Evolutionary conservation across 2,797 vertebrate genomes (phyloP).

Genomic region (Masticophis lateralis): DNA sequence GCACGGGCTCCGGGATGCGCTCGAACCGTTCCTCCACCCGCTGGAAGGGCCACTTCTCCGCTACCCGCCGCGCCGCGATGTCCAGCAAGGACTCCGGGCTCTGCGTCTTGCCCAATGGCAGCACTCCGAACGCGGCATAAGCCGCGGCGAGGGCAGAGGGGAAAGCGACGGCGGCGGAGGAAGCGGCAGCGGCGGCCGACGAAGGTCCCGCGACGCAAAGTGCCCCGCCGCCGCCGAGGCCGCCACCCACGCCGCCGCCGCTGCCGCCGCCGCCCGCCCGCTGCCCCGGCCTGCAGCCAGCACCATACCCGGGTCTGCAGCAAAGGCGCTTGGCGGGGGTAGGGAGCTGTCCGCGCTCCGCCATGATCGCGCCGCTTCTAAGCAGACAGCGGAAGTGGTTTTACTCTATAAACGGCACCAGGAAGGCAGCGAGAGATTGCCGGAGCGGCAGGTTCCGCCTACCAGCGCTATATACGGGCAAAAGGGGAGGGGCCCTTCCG

Average conservation of each 20-base stretch:
- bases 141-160: conserved; percentile 49
- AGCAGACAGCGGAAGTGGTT: conserved; percentile 87
- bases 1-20: conserved; percentile 93
- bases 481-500: conserved; percentile 19
- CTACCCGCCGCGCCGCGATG: conserved; percentile 90
- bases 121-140: conserved; percentile 74
- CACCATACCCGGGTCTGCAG: conserved; percentile 85
- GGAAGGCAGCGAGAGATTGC: conserved; percentile 63
- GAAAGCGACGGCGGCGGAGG: not conserved
- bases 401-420: conserved; percentile 84
- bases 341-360: conserved; percentile 94
- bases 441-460: conserved; percentile 50
- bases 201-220: conserved; percentile 61
- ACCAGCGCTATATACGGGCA: conserved; percentile 55
- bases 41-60: conserved; percentile 97
- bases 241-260: not conserved
- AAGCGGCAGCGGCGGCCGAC: conserved; percentile 36
- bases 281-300: conserved; percentile 82
- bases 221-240: conserved; percentile 31
- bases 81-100: conserved; percentile 90
- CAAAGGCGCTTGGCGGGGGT: conserved; percentile 92
- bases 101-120: conserved; percentile 79
- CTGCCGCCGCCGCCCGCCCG: conserved; percentile 75
- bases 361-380: conserved; percentile 97
- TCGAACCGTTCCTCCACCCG: conserved; percentile 93